Percentiles rank a stretch among this genome's conserved stretches.
These are phyloP conservation scores for Drosophila nebulosa DNA, from an alignment of 1,140 invertebrate genomes.

Conservation along the genomic window DNA sequence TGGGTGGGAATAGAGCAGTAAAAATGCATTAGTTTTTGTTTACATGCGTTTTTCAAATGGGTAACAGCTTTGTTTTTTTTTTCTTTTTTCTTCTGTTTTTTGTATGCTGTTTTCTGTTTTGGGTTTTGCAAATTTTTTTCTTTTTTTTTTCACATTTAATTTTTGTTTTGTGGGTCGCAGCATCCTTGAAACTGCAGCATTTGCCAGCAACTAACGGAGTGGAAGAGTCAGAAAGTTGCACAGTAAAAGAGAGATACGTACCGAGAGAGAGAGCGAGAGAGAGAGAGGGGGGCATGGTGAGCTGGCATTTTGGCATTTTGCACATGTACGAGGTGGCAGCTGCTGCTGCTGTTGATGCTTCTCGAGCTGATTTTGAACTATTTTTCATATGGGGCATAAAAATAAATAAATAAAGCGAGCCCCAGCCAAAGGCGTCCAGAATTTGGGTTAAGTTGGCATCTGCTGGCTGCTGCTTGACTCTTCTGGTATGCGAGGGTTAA, in stretches of 20 bases:
- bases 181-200: constrained; percentile 72
- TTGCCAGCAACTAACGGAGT: constrained; percentile 45
- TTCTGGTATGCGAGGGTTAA: constrained; percentile 40
- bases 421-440: constrained; percentile 8
- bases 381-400: constrained; percentile 68
- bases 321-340: constrained; percentile 65
- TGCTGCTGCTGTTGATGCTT: constrained; percentile 34
- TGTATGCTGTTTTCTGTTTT: constrained; percentile 31
- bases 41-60: constrained; percentile 69
- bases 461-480: constrained; percentile 18
- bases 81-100: constrained; percentile 35
- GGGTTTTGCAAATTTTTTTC: constrained; percentile 7
- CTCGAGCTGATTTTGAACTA: constrained; percentile 68
- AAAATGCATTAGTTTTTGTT: constrained; percentile 79
- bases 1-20: constrained; percentile 61
- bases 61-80: constrained; percentile 63
- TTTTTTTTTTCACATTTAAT: constrained; percentile 22
- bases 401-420: constrained; percentile 68
- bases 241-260: background rate
- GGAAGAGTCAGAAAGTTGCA: constrained; percentile 13
- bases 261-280: background rate
- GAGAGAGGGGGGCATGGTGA: background rate
- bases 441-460: constrained; percentile 62
- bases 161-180: constrained; percentile 62
- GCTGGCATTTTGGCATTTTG: constrained; percentile 58